Conservation (phyloP, 2,113 vertebrate genomes). For the Hirundichthys speculiger region DNA sequence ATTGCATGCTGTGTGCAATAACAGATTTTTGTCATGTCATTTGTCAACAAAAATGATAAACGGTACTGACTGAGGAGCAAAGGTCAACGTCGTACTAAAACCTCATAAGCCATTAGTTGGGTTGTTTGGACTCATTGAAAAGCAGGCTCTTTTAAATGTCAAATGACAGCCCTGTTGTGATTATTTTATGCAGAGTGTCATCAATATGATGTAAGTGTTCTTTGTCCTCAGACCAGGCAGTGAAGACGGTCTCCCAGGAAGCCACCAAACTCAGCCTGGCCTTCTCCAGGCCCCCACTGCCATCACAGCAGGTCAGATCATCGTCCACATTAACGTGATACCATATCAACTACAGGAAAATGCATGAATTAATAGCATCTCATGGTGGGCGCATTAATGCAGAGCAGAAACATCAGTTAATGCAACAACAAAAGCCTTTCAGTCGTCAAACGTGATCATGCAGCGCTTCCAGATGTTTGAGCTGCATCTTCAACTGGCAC, state of each 20-base stretch:
- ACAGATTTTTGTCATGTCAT: too few species aligned
- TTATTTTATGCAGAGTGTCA: too few species aligned
- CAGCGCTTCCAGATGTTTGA: not conserved
- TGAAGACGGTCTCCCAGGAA: slow-evolving; percentile 84
- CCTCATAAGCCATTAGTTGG: too few species aligned
- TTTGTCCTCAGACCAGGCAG: slow-evolving; percentile 82
- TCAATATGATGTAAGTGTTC: not conserved
- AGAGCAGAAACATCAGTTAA: not conserved
- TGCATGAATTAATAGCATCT: too few species aligned
- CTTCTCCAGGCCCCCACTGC: slow-evolving; percentile 83
- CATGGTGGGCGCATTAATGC: not conserved
- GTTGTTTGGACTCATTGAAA: too few species aligned
- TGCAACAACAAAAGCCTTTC: not conserved
- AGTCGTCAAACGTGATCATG: not conserved
- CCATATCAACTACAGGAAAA: too few species aligned
- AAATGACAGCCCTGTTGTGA: too few species aligned
- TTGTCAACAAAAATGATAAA: too few species aligned
- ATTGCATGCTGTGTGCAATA: too few species aligned
- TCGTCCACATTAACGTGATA: not conserved
- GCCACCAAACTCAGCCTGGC: slow-evolving; percentile 88
- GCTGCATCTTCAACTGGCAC: not conserved
- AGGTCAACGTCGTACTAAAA: too few species aligned
- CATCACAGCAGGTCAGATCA: slow-evolving; percentile 81
- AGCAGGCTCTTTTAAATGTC: too few species aligned
- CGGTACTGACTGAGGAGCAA: too few species aligned